Conservation (phyloP, 2,797 vertebrate species). For the Chrysocyon brachyurus region DNA sequence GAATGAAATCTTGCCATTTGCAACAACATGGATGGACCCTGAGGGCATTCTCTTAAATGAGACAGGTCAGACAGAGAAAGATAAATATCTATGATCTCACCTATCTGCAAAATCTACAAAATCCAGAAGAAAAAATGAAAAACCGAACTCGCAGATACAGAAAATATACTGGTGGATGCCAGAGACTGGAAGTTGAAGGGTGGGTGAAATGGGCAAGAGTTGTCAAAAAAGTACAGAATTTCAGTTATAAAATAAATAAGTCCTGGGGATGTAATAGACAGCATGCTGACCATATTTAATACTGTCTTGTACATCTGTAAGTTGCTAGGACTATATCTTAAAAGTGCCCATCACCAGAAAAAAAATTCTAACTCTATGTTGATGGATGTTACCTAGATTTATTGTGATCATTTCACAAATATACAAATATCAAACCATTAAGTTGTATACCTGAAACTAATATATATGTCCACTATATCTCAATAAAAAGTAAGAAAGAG, state of each 20-base stretch:
- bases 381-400: neutral
- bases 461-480: neutral
- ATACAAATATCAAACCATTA: neutral
- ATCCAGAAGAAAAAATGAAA: neutral
- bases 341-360: neutral
- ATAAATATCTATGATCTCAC: neutral
- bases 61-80: neutral
- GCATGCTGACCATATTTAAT: neutral
- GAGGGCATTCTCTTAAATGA: neutral
- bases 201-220: neutral
- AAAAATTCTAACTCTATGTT: neutral
- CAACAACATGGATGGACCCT: neutral
- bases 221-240: neutral
- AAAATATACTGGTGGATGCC: neutral
- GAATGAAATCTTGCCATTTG: neutral
- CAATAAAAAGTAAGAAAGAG: neutral
- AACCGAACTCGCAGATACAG: neutral
- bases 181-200: neutral
- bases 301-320: neutral
- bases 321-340: neutral
- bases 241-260: neutral
- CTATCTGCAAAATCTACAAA: neutral
- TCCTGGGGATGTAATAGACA: neutral
- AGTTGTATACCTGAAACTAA: neutral
- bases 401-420: neutral